phyloP scores from a whole-genome alignment of 2,797 vertebrate species.

The Furcifer pardalis region DNA sequence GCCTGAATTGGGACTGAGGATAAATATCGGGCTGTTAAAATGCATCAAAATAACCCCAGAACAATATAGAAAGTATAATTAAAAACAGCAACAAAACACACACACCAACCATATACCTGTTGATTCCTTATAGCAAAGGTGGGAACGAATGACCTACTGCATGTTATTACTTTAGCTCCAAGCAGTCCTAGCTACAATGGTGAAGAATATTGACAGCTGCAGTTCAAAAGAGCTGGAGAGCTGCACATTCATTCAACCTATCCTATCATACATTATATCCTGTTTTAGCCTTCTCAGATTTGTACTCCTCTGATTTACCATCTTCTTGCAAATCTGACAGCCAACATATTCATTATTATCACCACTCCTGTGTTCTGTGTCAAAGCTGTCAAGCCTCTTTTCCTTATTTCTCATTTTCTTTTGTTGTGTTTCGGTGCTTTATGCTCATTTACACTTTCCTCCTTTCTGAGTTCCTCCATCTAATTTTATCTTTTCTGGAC shows the following conservation, averaged over 20 bases:
- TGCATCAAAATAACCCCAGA: not conserved
- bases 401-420: not conserved
- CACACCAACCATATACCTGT: not conserved
- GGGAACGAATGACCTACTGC: not conserved
- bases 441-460: constrained; percentile 1
- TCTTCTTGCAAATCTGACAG: not conserved
- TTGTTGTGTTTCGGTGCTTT: not conserved
- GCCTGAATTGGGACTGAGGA: constrained; percentile 35
- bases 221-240: too few relatives aligned
- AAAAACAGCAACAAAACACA: too few relatives aligned
- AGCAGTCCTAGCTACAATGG: not conserved
- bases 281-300: not conserved
- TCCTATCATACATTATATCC: too few relatives aligned
- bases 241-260: not conserved
- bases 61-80: not conserved
- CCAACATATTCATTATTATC: not conserved
- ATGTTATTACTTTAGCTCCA: not conserved
- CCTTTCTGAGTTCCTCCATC: not conserved
- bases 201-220: not conserved
- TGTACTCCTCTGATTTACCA: not conserved
- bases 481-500: not conserved
- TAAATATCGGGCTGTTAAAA: constrained; percentile 41
- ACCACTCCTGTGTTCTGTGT: constrained; percentile 10
- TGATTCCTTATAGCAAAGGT: not conserved
- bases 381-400: not conserved